These are phyloP conservation scores for Nicator chloris DNA, from an alignment of 2,113 vertebrate species.

Conservation along the genomic window DNA sequence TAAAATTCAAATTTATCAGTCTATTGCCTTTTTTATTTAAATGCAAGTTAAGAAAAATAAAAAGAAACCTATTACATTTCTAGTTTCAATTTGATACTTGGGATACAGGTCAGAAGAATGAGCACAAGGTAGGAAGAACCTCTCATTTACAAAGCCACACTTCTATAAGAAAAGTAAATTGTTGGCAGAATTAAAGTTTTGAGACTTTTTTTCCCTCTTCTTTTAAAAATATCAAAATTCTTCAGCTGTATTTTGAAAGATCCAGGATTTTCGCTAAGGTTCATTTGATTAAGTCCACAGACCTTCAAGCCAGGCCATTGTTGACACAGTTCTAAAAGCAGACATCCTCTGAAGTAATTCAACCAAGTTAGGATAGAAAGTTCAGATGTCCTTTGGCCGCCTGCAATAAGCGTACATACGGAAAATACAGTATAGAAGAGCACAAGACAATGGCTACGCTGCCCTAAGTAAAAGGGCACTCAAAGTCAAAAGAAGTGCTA, in stretches of 20 bases:
- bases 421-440: not conserved
- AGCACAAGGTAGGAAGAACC: not conserved
- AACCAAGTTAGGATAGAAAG: not conserved
- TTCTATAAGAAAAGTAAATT: not conserved
- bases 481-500: not conserved
- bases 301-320: not conserved
- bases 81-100: not conserved
- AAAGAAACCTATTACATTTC: not conserved
- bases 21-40: conserved; percentile 17
- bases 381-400: not conserved
- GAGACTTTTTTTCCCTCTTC: not conserved
- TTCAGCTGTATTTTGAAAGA: not conserved
- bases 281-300: not conserved
- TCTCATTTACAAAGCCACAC: not conserved
- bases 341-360: not conserved
- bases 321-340: not conserved
- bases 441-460: not conserved
- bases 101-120: not conserved
- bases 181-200: not conserved
- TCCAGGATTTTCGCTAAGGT: not conserved
- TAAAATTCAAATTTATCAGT: not conserved
- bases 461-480: not conserved
- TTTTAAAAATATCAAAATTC: not conserved
- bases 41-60: not conserved
- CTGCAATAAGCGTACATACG: accelerated